Percentiles rank a stretch among this genome's conserved stretches.
phyloP scores from a whole-genome alignment of 37 sponge, comb jelly and placozoan genomes.

The Halichondria panicea region DNA sequence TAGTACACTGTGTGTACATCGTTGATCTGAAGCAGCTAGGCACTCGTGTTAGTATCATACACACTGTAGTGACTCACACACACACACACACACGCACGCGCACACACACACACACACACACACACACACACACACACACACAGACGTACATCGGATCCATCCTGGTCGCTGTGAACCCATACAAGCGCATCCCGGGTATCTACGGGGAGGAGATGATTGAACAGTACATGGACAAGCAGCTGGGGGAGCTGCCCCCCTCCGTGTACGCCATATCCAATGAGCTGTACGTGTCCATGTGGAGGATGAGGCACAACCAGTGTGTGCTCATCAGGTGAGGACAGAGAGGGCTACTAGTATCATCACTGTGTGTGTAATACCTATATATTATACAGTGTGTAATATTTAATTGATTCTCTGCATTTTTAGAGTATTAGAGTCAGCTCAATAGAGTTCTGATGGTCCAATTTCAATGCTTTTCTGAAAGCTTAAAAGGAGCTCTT shows the following conservation, averaged over 20 bases:
- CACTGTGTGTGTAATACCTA: too few relatives aligned
- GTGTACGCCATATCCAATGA: conserved; percentile 98
- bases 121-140: conserved; percentile 35
- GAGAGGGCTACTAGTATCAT: too few relatives aligned
- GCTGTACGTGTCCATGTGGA: conserved; percentile 92
- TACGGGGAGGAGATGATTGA: conserved; percentile 79
- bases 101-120: conserved; percentile 50
- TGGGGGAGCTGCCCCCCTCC: conserved; percentile 94
- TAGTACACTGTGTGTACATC: too few relatives aligned
- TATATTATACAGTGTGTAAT: too few relatives aligned
- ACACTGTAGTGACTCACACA: conserved; percentile 8
- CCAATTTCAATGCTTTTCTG: too few relatives aligned
- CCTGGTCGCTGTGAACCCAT: conserved; percentile 94
- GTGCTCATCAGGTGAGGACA: conserved; percentile 90
- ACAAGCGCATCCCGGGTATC: conserved; percentile 76
- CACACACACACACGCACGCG: conserved; percentile 42
- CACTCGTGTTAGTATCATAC: too few relatives aligned
- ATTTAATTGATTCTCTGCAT: too few relatives aligned
- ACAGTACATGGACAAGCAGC: conserved; percentile 78
- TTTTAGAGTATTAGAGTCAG: too few relatives aligned
- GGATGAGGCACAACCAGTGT: conserved; percentile 94
- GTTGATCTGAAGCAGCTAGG: too few relatives aligned
- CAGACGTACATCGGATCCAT: conserved; percentile 98
- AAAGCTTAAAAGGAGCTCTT: too few relatives aligned
- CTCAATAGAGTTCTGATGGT: too few relatives aligned